Percentiles rank a stretch among this genome's conserved stretches.
These are phyloP conservation scores for Ectemnius cavifrons DNA, from an alignment of 2,888 invertebrate species.

Conservation along the genomic window DNA sequence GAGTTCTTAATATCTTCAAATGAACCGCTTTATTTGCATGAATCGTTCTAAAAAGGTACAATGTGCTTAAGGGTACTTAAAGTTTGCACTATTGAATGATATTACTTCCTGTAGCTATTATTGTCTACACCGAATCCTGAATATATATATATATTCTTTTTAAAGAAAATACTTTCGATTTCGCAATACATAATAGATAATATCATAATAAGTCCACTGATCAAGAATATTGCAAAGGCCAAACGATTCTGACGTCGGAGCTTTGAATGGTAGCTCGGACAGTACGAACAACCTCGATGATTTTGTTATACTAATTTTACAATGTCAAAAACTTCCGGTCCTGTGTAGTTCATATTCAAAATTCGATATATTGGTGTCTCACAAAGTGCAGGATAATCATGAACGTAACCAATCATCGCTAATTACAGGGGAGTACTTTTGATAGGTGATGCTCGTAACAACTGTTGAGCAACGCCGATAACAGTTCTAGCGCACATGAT, in stretches of 20 bases:
- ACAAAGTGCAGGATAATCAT: too few species aligned
- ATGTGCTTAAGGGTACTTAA: conserved; percentile 65
- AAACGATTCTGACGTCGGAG: too few species aligned
- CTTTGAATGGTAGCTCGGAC: too few species aligned
- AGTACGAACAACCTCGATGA: too few species aligned
- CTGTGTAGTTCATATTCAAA: neutral
- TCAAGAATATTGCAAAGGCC: too few species aligned
- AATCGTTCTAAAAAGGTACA: conserved; percentile 10
- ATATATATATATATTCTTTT: neutral
- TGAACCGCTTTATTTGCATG: conserved; percentile 23
- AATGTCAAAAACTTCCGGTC: too few species aligned
- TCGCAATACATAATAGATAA: too few species aligned
- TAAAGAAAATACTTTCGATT: too few species aligned
- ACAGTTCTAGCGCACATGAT: neutral
- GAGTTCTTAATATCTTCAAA: conserved; percentile 66
- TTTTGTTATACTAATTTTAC: too few species aligned
- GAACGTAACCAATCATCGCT: too few species aligned
- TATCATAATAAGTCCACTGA: too few species aligned
- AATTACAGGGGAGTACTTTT: neutral
- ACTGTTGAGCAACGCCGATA: conserved; percentile 33
- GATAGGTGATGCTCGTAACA: conserved; percentile 14
- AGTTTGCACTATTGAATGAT: conserved; percentile 66
- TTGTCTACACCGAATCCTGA: neutral
- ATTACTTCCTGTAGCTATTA: neutral
- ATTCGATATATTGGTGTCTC: neutral